Percentiles rank a stretch among this genome's conserved stretches.
Evolutionary conservation across 2,113 vertebrate genomes (phyloP).

Genomic region (Isurus oxyrinchus): DNA sequence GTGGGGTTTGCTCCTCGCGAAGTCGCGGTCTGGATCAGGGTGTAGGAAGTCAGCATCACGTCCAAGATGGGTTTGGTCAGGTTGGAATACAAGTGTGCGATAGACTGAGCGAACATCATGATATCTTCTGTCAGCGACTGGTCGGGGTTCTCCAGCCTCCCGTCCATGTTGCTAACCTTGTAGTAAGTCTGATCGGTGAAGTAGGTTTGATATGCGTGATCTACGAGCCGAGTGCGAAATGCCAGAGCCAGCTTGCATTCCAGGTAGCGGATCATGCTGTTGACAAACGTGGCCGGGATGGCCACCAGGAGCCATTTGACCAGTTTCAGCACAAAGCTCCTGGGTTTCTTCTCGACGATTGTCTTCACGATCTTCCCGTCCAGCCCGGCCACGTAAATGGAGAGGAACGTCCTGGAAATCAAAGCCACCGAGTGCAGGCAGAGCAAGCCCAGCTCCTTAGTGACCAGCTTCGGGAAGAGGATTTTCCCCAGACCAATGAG

Average conservation of each 20-base stretch:
- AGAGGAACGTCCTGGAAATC: slow-evolving; percentile 91
- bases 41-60: slow-evolving; percentile 88
- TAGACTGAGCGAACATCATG: slow-evolving; percentile 89
- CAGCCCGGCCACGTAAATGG: slow-evolving; percentile 88
- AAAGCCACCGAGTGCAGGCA: slow-evolving; percentile 85
- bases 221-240: slow-evolving; percentile 86
- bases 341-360: slow-evolving; percentile 87
- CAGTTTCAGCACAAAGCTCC: slow-evolving; percentile 74
- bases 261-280: slow-evolving; percentile 91
- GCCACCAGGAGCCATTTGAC: slow-evolving; percentile 92
- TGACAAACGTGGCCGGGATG: slow-evolving; percentile 94
- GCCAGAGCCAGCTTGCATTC: slow-evolving; percentile 92
- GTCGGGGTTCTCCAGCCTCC: slow-evolving; percentile 87
- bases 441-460: slow-evolving; percentile 77
- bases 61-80: slow-evolving; percentile 96
- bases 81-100: slow-evolving; percentile 96
- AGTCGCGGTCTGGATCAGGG: slow-evolving; percentile 81
- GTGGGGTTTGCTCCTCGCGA: slow-evolving; percentile 81
- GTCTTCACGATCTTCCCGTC: slow-evolving; percentile 95
- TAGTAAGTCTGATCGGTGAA: slow-evolving; percentile 93
- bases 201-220: slow-evolving; percentile 84
- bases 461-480: slow-evolving; percentile 80
- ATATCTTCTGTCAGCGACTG: slow-evolving; percentile 97
- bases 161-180: slow-evolving; percentile 89
- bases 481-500: slow-evolving; percentile 76